Evolutionary conservation across 1,140 invertebrate species (phyloP).

Genomic region (Medauroidea extradentata): DNA sequence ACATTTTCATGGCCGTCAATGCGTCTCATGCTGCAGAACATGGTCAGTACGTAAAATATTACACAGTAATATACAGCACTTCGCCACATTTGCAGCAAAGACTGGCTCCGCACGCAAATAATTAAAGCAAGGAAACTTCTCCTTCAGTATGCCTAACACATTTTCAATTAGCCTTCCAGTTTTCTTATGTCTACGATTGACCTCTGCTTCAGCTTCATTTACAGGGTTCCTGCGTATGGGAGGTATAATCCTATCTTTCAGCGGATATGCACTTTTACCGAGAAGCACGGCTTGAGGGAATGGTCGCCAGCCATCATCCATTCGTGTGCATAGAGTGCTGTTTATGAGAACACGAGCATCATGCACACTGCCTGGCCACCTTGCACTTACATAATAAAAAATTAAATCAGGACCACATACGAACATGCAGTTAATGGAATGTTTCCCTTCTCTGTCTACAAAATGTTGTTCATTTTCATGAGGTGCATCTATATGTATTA

Average conservation of each 20-base stretch:
- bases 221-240: constrained; percentile 7
- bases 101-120: constrained; percentile 12
- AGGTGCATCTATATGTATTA: too few species aligned
- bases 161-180: constrained; percentile 25
- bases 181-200: constrained; percentile 15
- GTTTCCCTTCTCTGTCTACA: neutral
- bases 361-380: constrained; percentile 16
- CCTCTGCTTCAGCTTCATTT: neutral
- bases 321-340: neutral
- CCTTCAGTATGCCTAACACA: constrained; percentile 25
- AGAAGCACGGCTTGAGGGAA: constrained; percentile 11
- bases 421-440: too few species aligned
- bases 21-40: too few species aligned
- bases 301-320: constrained; percentile 14
- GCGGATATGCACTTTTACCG: constrained; percentile 21
- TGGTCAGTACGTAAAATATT: too few species aligned
- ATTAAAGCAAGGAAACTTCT: constrained; percentile 25
- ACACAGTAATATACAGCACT: too few species aligned
- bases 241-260: constrained; percentile 20
- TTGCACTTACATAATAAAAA: constrained; percentile 13
- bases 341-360: constrained; percentile 12
- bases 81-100: neutral
- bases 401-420: constrained; percentile 9
- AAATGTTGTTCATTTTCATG: too few species aligned
- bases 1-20: too few species aligned